These are phyloP conservation scores for Drosophila bifasciata DNA, from an alignment of 1,140 invertebrate species.

Conservation along the genomic window DNA sequence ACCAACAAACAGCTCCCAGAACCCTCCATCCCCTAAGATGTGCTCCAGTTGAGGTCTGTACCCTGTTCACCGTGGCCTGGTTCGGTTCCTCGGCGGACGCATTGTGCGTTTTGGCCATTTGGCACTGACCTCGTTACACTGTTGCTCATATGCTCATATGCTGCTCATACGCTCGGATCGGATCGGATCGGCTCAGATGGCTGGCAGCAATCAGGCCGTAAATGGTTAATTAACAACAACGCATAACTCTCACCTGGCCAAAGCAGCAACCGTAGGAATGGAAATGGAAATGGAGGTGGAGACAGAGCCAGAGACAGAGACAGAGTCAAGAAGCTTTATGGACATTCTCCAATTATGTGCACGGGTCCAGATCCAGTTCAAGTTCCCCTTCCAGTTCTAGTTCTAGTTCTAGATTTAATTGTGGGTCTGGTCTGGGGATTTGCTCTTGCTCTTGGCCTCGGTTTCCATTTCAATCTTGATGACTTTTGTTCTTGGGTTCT, in stretches of 20 bases:
- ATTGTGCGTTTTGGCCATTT: conserved; percentile 13
- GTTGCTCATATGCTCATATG: conserved; percentile 30
- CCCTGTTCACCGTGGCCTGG: conserved; percentile 44
- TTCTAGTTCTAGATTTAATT: conserved; percentile 18
- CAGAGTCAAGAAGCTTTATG: not conserved
- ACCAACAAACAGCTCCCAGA: no score
- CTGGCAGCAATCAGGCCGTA: conserved; percentile 68
- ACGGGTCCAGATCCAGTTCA: conserved; percentile 65
- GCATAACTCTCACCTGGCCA: conserved; percentile 76
- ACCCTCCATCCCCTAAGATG: conserved; percentile 16
- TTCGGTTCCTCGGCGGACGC: conserved; percentile 23
- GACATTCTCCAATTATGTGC: conserved; percentile 78
- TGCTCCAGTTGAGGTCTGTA: conserved; percentile 14
- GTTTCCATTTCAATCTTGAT: conserved; percentile 52
- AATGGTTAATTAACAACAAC: conserved; percentile 80
- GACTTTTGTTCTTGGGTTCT: conserved; percentile 36
- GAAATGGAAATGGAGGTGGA: conserved; percentile 36
- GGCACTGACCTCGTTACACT: conserved; percentile 57
- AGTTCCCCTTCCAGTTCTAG: conserved; percentile 41
- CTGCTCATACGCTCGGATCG: conserved; percentile 20
- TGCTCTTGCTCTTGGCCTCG: conserved; percentile 29
- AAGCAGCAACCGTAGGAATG: conserved; percentile 36
- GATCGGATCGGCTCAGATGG: conserved; percentile 11
- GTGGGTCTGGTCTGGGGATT: not conserved
- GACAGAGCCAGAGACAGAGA: conserved; percentile 21